phyloP scores from a whole-genome alignment of 2,113 vertebrate species.

The Peromyscus leucopus region DNA sequence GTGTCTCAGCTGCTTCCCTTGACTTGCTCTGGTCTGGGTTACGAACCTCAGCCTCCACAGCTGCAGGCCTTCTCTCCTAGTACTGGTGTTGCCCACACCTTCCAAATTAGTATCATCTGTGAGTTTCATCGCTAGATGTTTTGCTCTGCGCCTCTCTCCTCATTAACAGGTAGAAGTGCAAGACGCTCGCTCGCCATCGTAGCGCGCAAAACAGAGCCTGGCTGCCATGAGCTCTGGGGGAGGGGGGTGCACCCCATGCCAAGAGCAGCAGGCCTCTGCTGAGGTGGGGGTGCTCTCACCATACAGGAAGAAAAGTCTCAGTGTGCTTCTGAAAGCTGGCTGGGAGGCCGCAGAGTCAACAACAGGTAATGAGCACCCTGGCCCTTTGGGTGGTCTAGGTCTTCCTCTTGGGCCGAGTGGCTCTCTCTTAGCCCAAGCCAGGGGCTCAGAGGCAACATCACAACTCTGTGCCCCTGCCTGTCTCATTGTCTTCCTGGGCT shows the following conservation, averaged over 20 bases:
- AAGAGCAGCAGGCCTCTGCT: neutral
- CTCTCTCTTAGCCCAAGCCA: neutral
- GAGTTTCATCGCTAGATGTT: slow-evolving; percentile 29
- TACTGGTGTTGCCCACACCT: slow-evolving; percentile 35
- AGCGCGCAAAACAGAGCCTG: neutral
- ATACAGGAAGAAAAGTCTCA: neutral
- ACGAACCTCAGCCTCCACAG: slow-evolving; percentile 36
- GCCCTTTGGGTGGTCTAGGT: neutral
- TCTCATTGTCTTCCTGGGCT: neutral
- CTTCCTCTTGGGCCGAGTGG: neutral
- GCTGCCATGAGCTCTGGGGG: neutral
- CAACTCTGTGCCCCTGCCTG: neutral
- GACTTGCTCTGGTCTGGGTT: neutral
- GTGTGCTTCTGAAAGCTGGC: neutral
- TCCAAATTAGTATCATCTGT: slow-evolving; percentile 69
- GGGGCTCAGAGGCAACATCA: neutral
- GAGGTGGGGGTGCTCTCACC: neutral
- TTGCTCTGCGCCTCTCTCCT: neutral
- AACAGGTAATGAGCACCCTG: neutral
- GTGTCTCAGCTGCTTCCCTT: neutral
- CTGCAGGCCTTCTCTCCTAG: slow-evolving; percentile 15
- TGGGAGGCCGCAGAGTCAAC: neutral
- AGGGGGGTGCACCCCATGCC: neutral
- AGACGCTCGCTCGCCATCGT: neutral
- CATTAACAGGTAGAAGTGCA: slow-evolving; percentile 16